Evolutionary conservation across 2,113 vertebrate species (phyloP).

Genomic region (Lycocorax pyrrhopterus): DNA sequence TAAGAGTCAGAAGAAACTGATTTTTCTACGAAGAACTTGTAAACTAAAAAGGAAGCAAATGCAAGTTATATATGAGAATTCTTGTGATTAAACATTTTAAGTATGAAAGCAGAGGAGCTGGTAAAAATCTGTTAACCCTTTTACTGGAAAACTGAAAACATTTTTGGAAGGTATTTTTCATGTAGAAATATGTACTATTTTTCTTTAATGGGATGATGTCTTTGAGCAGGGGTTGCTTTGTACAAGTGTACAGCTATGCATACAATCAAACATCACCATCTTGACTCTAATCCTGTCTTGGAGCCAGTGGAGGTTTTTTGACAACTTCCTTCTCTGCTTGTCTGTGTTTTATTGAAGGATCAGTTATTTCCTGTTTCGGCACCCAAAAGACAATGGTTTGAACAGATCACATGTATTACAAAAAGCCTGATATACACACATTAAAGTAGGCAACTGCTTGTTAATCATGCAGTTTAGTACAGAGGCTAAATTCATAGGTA

Average conservation of each 20-base stretch:
- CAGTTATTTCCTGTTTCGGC: background rate
- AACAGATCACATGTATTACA: background rate
- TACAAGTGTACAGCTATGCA: background rate
- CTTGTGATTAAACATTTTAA: background rate
- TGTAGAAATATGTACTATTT: background rate
- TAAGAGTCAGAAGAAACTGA: background rate
- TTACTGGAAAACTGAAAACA: background rate
- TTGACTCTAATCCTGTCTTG: background rate
- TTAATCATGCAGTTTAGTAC: slow-evolving; percentile 50
- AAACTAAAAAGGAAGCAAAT: background rate
- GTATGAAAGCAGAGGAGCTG: background rate
- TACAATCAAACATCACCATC: background rate
- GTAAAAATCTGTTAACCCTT: background rate
- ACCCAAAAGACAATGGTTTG: background rate
- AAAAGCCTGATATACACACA: background rate
- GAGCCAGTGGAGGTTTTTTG: background rate
- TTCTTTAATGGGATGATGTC: background rate
- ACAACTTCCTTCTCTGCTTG: background rate
- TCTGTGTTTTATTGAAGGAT: background rate
- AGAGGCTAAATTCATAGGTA: background rate
- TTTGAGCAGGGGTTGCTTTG: background rate
- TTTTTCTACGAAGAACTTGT: background rate
- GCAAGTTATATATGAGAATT: background rate
- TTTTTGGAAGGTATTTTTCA: background rate
- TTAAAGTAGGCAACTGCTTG: slow-evolving; percentile 3